Percentiles rank a stretch among this genome's conserved stretches.
phyloP scores from a whole-genome alignment of 1,140 invertebrate genomes.

The Drosophila ficusphila region DNA sequence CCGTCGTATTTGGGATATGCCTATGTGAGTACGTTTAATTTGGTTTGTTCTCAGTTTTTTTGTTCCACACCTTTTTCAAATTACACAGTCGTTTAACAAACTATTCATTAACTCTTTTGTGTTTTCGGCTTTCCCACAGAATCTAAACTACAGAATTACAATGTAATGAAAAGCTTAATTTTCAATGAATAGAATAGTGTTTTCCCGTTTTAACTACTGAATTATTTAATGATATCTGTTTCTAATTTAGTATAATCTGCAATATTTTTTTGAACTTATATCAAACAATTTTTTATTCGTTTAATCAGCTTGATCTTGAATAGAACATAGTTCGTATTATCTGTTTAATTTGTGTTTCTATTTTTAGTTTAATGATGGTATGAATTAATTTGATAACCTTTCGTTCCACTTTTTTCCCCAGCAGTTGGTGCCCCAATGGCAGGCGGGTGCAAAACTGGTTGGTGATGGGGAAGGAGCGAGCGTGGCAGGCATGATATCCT shows the following conservation, averaged over 20 bases:
- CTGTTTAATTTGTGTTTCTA: background rate
- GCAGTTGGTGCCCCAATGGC: slow-evolving; percentile 67
- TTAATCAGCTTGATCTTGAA: slow-evolving; percentile 7
- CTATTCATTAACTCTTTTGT: slow-evolving; percentile 7
- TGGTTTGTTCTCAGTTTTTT: background rate
- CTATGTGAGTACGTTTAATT: slow-evolving; percentile 50
- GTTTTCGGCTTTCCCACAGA: background rate
- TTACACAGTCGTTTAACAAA: background rate
- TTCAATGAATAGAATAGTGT: background rate
- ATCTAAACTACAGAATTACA: background rate
- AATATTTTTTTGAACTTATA: background rate
- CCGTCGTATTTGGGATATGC: slow-evolving; percentile 59
- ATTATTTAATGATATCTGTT: slow-evolving; percentile 5
- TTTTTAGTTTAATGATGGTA: background rate
- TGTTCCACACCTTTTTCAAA: background rate
- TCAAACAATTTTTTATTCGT: background rate
- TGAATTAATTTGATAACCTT: background rate
- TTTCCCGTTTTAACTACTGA: background rate
- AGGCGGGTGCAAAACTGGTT: slow-evolving; percentile 61
- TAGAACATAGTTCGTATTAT: background rate
- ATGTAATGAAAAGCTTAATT: background rate
- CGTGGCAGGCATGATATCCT: slow-evolving; percentile 68
- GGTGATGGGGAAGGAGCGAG: slow-evolving; percentile 59
- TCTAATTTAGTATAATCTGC: background rate
- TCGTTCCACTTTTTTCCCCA: background rate